Percentiles rank a stretch among this genome's conserved stretches.
Evolutionary conservation across 1,140 invertebrate species (phyloP).

Genomic region (Mactra quadrangularis): DNA sequence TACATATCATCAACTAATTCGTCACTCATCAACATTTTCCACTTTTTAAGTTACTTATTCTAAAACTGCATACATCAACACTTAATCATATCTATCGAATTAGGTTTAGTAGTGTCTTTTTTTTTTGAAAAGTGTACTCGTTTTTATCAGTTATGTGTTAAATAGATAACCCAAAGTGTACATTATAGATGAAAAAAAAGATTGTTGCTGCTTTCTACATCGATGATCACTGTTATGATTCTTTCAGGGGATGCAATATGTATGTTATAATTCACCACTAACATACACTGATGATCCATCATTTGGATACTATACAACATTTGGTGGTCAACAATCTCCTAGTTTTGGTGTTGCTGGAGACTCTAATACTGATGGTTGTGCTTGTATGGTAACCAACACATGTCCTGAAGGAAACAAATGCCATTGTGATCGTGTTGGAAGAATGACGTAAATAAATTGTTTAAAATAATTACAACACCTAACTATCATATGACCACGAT

Average conservation of each 20-base stretch:
- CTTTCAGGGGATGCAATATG: constrained; percentile 71
- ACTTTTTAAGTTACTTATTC: no score
- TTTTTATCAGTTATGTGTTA: no score
- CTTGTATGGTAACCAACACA: constrained; percentile 66
- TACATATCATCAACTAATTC: no score
- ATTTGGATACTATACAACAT: constrained; percentile 50
- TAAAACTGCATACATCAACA: no score
- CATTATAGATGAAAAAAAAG: no score
- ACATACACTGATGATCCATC: constrained; percentile 42
- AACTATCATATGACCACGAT: neutral
- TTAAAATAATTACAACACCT: neutral
- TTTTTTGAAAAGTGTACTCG: no score
- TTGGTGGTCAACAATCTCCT: constrained; percentile 31
- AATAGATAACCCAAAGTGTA: no score
- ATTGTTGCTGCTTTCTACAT: no score
- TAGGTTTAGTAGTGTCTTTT: no score
- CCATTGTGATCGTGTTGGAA: constrained; percentile 71
- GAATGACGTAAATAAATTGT: constrained; percentile 18
- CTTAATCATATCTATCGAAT: no score
- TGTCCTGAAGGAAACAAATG: constrained; percentile 67
- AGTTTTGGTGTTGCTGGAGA: constrained; percentile 67
- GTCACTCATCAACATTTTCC: no score
- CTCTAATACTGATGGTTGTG: constrained; percentile 64
- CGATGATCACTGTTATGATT: no score
- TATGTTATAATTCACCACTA: constrained; percentile 67